Base-by-base conservation (phyloP, 2,113 vertebrate species). In the Callaeas wilsoni region DNA sequence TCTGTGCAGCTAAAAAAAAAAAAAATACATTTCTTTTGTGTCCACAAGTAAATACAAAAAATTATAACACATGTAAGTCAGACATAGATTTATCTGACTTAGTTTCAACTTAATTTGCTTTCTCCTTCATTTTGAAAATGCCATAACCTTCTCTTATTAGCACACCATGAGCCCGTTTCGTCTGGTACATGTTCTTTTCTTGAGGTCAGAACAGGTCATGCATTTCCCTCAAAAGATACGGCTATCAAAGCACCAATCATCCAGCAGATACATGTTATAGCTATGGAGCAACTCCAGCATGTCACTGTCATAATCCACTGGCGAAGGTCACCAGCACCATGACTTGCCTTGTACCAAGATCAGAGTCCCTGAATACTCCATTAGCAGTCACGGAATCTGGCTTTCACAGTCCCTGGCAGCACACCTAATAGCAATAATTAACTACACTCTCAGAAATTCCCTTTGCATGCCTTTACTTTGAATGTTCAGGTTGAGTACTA, bases 131-230 rank as follows among this genome's bases (percentile, higher is more conserved):
- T 91, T 56, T 64, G 27, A 82, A 79, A 94, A 88, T 95, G 63
- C 63, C 73, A 84, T 86, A 91, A 82, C 78, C 88, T 92, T 93
- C 57, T 67, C 59, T 92, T 95, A 90, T 95, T 95, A 95, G 59
- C 81, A 76, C 59, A 80, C 41, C 39, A 70, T 1, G 12, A 73
- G n/a, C 39, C 37, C 44, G 91, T 95, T 92, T 89, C 71, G 37
- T 80, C 64, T 69, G 70, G 16, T 55, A 57, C 41, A 37, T 88
- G 64, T 74, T 94, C 73, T 88, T 92, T 91, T 82, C 74, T 91
- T 84, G 60, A 89, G 87, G 84, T 94, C 81, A 87, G 64, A 77
- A 50, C n/a, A 92, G 78, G 91, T 95, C 90, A 67, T 47, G 64
- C 5, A 33, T 57, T 74, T 80, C 71, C 69, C 46, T 89, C 9